These are phyloP conservation scores for Idaea biselata DNA, from an alignment of 2,888 invertebrate genomes.

Conservation along the genomic window DNA sequence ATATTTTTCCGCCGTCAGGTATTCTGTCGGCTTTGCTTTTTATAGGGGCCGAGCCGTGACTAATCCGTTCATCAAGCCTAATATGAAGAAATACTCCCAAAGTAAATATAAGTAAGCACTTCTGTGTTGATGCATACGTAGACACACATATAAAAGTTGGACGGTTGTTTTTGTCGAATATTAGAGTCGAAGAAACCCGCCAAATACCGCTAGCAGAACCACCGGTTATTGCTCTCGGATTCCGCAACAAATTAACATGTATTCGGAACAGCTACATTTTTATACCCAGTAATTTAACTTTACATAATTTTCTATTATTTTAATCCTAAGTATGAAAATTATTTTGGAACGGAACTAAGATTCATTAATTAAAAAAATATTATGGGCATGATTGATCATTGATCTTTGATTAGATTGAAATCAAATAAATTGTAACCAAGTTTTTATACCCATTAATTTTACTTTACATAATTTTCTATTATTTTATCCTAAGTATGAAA, in stretches of 20 bases:
- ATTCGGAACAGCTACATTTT: constrained; percentile 76
- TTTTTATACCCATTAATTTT: constrained; percentile 71
- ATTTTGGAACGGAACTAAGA: constrained; percentile 24
- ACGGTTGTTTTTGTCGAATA: constrained; percentile 72
- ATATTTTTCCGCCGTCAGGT: not conserved
- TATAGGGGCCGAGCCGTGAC: constrained; percentile 52
- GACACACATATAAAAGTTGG: constrained; percentile 45
- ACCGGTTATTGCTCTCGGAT: constrained; percentile 79
- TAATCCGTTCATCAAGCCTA: constrained; percentile 64
- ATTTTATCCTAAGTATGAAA: constrained; percentile 24
- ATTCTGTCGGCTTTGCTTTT: not conserved
- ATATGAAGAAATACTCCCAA: constrained; percentile 63
- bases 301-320: constrained; percentile 51
- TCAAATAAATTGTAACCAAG: too few species aligned
- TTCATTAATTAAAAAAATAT: constrained; percentile 18
- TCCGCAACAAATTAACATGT: constrained; percentile 81
- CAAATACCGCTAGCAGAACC: constrained; percentile 74
- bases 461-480: constrained; percentile 57
- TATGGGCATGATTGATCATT: too few species aligned
- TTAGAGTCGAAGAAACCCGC: constrained; percentile 72
- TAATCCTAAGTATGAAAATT: constrained; percentile 21
- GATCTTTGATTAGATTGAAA: too few species aligned
- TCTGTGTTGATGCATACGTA: constrained; percentile 44
- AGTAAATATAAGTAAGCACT: constrained; percentile 50
- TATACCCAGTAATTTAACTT: constrained; percentile 69